phyloP scores from a whole-genome alignment of 2,888 invertebrate genomes.

The Pyrrhia umbra region DNA sequence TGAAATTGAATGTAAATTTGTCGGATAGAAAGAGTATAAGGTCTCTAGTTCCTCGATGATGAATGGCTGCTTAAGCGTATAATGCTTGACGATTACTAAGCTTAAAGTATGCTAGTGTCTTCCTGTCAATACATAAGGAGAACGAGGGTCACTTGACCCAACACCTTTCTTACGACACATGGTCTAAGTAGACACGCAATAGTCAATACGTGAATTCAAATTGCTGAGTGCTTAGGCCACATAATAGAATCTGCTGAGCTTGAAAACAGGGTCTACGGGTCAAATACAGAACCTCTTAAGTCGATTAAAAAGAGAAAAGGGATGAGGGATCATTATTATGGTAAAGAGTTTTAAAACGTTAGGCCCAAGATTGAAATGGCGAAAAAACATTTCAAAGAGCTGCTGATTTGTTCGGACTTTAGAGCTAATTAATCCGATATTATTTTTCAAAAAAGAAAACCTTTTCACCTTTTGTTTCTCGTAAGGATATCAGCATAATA shows the following conservation, averaged over 20 bases:
- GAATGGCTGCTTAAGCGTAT: background rate
- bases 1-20: too few species aligned
- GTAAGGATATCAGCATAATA: background rate
- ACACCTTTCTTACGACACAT: conserved; percentile 12
- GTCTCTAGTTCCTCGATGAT: background rate
- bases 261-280: too few species aligned
- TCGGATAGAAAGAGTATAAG: too few species aligned
- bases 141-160: conserved; percentile 22
- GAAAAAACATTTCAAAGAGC: too few species aligned
- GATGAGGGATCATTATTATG: too few species aligned
- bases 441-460: too few species aligned
- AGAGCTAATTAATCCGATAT: too few species aligned
- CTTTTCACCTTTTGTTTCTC: background rate
- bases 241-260: background rate
- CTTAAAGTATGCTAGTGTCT: background rate
- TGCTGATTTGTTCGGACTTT: too few species aligned
- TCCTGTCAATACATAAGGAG: conserved; percentile 6
- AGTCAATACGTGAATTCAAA: conserved; percentile 11
- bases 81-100: background rate
- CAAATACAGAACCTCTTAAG: too few species aligned
- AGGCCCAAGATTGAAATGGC: too few species aligned
- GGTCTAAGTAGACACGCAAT: conserved; percentile 8
- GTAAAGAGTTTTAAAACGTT: too few species aligned
- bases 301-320: too few species aligned
- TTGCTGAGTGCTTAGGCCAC: background rate